phyloP scores from a whole-genome alignment of 1,140 invertebrate genomes.

The Myzus persicae region DNA sequence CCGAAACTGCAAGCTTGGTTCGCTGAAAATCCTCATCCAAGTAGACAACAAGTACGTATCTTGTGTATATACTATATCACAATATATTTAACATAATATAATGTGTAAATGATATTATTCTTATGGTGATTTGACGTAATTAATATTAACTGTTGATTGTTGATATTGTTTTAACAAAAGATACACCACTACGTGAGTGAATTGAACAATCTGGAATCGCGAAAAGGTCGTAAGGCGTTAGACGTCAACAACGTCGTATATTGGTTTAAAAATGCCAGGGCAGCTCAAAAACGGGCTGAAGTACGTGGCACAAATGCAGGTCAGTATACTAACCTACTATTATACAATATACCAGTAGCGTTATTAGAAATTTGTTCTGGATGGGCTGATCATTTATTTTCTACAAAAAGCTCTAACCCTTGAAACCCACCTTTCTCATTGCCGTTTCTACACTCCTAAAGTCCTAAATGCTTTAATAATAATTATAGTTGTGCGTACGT shows the following conservation, averaged over 20 bases:
- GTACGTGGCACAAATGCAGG: conserved; percentile 67
- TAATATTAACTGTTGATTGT: neutral
- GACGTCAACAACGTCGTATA: conserved; percentile 98
- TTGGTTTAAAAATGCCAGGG: conserved; percentile 98
- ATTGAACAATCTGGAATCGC: conserved; percentile 88
- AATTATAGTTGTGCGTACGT: too few relatives aligned
- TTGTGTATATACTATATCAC: neutral
- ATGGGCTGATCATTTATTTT: too few relatives aligned
- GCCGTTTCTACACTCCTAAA: too few relatives aligned
- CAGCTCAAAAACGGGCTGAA: conserved; percentile 90
- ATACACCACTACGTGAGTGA: conserved; percentile 95
- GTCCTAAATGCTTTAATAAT: too few relatives aligned
- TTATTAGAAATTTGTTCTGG: neutral
- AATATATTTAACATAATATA: neutral
- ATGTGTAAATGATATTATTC: too few relatives aligned
- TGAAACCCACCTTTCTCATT: too few relatives aligned
- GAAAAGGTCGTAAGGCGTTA: conserved; percentile 88
- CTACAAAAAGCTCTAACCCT: neutral
- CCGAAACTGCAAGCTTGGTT: conserved; percentile 96
- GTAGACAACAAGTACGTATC: conserved; percentile 73
- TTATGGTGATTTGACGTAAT: neutral
- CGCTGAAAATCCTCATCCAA: conserved; percentile 93
- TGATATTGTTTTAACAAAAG: conserved; percentile 66
- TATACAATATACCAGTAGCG: neutral
- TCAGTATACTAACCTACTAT: conserved; percentile 27